Evolutionary conservation across 2,113 vertebrate genomes (phyloP).

Genomic region (Phrynocephalus versicolor): DNA sequence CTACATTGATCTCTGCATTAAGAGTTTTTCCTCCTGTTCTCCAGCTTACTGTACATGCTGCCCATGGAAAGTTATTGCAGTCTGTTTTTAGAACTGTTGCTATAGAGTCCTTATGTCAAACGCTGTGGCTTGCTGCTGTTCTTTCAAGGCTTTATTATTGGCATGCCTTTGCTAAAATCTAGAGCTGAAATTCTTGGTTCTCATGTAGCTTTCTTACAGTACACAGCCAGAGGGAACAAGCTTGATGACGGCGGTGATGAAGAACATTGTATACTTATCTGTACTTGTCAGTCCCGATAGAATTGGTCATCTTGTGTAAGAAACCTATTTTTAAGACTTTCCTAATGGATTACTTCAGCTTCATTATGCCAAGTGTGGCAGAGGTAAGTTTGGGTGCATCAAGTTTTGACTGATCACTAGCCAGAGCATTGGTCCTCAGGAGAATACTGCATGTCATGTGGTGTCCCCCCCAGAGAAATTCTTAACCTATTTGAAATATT

Average conservation of each 20-base stretch:
- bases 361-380: conserved; percentile 6
- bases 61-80: conserved; percentile 37
- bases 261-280: neutral
- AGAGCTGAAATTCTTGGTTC: neutral
- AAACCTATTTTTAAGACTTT: conserved; percentile 10
- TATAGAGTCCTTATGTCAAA: conserved; percentile 46
- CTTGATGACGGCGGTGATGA: conserved; percentile 1
- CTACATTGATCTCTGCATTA: conserved; percentile 56
- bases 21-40: conserved; percentile 54
- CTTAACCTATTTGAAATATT: neutral
- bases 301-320: neutral
- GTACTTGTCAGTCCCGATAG: conserved; percentile 31
- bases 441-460: neutral
- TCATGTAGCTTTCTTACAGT: neutral
- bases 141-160: conserved; percentile 30
- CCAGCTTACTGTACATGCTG: conserved; percentile 25
- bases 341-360: neutral
- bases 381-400: neutral
- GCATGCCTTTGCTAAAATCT: conserved; percentile 43
- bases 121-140: neutral
- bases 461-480: neutral
- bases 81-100: conserved; percentile 48
- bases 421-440: neutral
- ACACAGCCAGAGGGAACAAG: neutral
- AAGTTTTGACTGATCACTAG: neutral